A percentile compares a stretch with the other conserved stretches of the same genome.
These are phyloP conservation scores for Corythaeola cristata DNA, from an alignment of 2,113 vertebrate species.

Conservation along the genomic window DNA sequence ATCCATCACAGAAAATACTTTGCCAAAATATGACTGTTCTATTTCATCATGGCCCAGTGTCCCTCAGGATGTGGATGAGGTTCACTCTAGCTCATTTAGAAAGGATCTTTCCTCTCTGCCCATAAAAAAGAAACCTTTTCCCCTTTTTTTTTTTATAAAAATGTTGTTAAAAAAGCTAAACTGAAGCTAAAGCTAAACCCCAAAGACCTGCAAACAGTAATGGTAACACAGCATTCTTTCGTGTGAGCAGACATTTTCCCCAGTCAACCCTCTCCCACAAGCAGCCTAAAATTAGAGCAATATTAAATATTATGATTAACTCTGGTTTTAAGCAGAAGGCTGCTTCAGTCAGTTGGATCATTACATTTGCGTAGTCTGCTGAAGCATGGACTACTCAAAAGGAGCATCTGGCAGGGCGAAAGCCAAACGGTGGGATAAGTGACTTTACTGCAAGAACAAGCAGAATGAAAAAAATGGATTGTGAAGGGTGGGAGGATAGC, in stretches of 20 bases:
- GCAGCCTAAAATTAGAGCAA: background rate
- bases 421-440: background rate
- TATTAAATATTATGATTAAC: background rate
- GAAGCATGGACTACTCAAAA: background rate
- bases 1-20: background rate
- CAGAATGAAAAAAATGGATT: background rate
- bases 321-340: background rate
- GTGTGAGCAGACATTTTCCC: background rate
- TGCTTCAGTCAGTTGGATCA: background rate
- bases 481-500: background rate
- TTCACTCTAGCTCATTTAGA: background rate
- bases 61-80: background rate
- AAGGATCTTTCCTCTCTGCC: background rate
- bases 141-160: background rate
- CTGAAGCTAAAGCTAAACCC: background rate
- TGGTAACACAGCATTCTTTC: background rate
- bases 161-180: background rate
- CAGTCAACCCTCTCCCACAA: background rate
- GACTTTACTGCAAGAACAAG: background rate
- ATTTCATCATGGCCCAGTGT: background rate
- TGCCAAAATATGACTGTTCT: background rate
- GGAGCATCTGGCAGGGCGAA: conserved; percentile 11
- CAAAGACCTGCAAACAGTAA: background rate
- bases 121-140: background rate
- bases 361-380: background rate